Percentiles rank a stretch among this genome's conserved stretches.
Conservation (phyloP, 2,113 vertebrate genomes). For the Crypturellus undulatus region DNA sequence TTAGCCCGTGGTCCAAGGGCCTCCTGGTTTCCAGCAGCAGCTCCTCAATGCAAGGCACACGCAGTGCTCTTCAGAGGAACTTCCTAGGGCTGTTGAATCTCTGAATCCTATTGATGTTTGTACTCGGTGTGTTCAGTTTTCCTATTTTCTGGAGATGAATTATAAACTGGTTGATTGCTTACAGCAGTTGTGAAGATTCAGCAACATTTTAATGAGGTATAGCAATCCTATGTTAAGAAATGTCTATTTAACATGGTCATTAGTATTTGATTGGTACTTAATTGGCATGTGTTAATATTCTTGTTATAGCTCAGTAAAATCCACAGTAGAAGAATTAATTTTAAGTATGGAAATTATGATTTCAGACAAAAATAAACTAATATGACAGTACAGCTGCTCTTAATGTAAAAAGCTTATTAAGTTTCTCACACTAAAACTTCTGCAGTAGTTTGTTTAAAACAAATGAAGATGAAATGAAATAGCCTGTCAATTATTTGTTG, state of each 20-base stretch:
- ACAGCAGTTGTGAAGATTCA: conserved; percentile 32
- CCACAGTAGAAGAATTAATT: conserved; percentile 28
- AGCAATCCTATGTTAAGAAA: conserved; percentile 33
- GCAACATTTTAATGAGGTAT: conserved; percentile 54
- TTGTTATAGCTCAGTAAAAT: conserved; percentile 28
- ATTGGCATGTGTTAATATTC: conserved; percentile 59
- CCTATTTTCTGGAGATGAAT: conserved; percentile 40
- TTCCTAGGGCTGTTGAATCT: background rate
- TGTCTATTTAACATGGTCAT: conserved; percentile 23
- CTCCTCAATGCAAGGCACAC: background rate
- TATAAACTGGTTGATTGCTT: conserved; percentile 56
- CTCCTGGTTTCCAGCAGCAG: no score
- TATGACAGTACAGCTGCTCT: background rate
- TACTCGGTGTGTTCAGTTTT: background rate
- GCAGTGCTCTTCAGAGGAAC: no score
- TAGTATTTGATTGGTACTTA: conserved; percentile 5
- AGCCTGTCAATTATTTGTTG: background rate
- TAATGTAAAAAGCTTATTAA: background rate
- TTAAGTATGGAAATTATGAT: conserved; percentile 26
- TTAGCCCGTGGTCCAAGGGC: background rate
- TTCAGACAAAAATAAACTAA: background rate
- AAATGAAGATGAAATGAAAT: background rate
- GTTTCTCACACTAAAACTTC: background rate
- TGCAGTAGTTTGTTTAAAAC: background rate
- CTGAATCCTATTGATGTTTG: background rate